Evolutionary conservation across 2,113 vertebrate genomes (phyloP).

Genomic region (Cololabis saira): DNA sequence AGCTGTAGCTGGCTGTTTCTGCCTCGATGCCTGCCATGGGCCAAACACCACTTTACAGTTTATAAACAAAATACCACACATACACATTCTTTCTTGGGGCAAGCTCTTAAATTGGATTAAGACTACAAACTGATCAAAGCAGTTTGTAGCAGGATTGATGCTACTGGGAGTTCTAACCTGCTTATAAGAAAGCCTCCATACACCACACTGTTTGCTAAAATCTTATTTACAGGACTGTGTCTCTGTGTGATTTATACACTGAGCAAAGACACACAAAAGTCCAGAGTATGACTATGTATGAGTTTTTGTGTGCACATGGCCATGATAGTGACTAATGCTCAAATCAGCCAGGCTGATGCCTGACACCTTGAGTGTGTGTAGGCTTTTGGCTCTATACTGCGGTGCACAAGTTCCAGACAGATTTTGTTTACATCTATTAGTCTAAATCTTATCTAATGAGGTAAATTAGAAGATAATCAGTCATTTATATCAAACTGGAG

Average conservation of each 20-base stretch:
- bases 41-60: slow-evolving; percentile 59
- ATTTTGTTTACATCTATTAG: slow-evolving; percentile 65
- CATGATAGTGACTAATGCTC: slow-evolving; percentile 22
- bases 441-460: slow-evolving; percentile 58
- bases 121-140: slow-evolving; percentile 70
- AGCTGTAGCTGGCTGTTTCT: slow-evolving; percentile 30
- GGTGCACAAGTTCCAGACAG: slow-evolving; percentile 22
- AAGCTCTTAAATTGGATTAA: slow-evolving; percentile 68
- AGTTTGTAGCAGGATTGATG: slow-evolving; percentile 70
- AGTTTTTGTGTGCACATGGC: not conserved
- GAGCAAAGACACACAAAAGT: slow-evolving; percentile 18
- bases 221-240: slow-evolving; percentile 27
- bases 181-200: slow-evolving; percentile 49
- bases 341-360: slow-evolving; percentile 36
- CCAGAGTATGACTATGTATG: not conserved
- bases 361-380: slow-evolving; percentile 21
- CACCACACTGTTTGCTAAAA: slow-evolving; percentile 9
- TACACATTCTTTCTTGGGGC: slow-evolving; percentile 45
- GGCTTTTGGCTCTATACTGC: slow-evolving; percentile 17
- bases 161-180: slow-evolving; percentile 64
- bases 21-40: slow-evolving; percentile 41
- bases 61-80: slow-evolving; percentile 64
- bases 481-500: slow-evolving; percentile 14
- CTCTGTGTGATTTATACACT: slow-evolving; percentile 29
- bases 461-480: slow-evolving; percentile 3